Percentiles rank a stretch among this genome's conserved stretches.
Evolutionary conservation across 92 coral and sea anemone species (phyloP).

Genomic region (Nematostella vectensis): DNA sequence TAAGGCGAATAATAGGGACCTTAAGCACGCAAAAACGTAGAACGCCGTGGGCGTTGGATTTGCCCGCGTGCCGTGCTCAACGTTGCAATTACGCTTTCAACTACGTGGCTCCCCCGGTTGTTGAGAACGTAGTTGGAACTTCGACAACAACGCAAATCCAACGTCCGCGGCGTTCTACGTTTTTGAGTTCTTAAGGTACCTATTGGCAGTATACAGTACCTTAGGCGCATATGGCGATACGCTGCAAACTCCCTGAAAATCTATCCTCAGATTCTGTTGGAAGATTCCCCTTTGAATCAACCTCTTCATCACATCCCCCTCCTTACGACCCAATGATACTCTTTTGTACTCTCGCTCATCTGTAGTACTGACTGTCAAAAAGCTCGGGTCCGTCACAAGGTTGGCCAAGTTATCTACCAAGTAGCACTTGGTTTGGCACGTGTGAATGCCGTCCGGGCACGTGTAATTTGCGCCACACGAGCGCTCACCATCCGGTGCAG

Average conservation of each 20-base stretch:
- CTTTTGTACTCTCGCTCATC: constrained; percentile 98
- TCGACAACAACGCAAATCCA: no score
- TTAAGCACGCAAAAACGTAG: no score
- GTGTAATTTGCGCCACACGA: constrained; percentile 86
- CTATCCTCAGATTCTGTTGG: constrained; percentile 66
- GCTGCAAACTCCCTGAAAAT: constrained; percentile 93
- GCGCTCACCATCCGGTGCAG: constrained; percentile 51
- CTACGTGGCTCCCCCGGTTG: no score
- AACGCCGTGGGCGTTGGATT: no score
- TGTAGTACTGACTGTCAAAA: constrained; percentile 84
- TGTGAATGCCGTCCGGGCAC: constrained; percentile 87
- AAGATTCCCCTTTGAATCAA: constrained; percentile 69
- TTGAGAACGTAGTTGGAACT: no score
- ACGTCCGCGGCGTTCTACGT: constrained; percentile 88
- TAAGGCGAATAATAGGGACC: no score
- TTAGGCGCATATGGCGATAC: constrained; percentile 96
- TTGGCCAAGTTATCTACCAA: constrained; percentile 89
- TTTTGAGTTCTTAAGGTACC: constrained; percentile 84
- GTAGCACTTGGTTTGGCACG: constrained; percentile 94
- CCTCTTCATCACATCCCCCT: constrained; percentile 93
- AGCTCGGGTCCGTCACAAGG: constrained; percentile 95
- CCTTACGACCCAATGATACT: constrained; percentile 94
- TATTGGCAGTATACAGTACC: constrained; percentile 92
- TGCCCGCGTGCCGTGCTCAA: no score
- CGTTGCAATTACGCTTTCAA: no score